Conservation (phyloP, 2,113 vertebrate genomes). For the Bos indicus region DNA sequence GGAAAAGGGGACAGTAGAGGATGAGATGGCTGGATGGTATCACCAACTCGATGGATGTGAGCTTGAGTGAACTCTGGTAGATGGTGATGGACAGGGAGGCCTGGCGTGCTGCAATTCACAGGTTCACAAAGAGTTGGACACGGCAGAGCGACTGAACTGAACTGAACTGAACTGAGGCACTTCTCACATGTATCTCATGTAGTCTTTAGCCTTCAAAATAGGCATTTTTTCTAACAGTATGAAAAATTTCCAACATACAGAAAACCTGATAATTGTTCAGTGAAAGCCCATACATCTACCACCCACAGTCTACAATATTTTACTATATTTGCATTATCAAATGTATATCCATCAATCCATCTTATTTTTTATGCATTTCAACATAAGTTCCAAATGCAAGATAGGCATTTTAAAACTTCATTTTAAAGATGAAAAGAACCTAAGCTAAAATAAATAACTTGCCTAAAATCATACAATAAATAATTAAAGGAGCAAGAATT, state of each 20-base stretch:
- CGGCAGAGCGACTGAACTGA: no score
- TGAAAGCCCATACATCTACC: background rate
- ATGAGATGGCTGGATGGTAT: no score
- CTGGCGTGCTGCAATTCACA: no score
- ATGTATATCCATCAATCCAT: background rate
- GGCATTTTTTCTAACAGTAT: background rate
- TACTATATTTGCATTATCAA: background rate
- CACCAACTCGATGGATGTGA: accelerated
- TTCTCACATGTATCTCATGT: background rate
- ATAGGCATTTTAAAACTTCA: background rate
- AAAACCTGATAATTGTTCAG: background rate
- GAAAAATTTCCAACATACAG: background rate
- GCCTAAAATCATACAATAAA: background rate
- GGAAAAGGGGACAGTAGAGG: no score
- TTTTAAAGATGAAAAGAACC: background rate
- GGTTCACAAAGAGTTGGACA: no score
- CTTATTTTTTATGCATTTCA: background rate
- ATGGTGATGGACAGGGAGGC: no score
- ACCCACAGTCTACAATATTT: background rate
- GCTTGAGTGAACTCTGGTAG: no score
- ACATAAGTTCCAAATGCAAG: background rate
- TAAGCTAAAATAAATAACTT: conserved; percentile 5
- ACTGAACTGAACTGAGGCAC: background rate
- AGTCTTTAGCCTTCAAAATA: background rate
- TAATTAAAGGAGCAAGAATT: background rate